These are phyloP conservation scores for Dorcus hopei DNA, from an alignment of 2,888 invertebrate genomes.

Conservation along the genomic window DNA sequence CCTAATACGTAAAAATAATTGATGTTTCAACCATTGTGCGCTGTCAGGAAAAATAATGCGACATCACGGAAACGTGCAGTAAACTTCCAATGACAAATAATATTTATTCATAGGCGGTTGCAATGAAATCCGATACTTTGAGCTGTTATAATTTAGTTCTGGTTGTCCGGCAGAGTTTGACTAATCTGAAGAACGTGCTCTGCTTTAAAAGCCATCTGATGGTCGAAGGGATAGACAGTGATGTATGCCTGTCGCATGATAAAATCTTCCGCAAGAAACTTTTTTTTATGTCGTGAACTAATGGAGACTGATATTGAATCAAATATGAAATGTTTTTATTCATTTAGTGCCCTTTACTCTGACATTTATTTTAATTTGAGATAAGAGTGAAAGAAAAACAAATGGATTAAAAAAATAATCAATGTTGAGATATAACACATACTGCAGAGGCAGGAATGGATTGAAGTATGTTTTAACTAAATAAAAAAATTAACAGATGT, in stretches of 20 bases:
- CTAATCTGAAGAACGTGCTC: constrained; percentile 39
- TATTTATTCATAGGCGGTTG: neutral
- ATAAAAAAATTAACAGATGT: no score
- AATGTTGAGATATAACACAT: no score
- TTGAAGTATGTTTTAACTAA: no score
- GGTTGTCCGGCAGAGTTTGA: constrained; percentile 38
- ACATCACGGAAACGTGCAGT: neutral
- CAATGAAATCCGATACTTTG: constrained; percentile 32
- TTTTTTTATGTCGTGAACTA: constrained; percentile 26
- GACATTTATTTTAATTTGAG: no score
- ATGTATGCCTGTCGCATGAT: constrained; percentile 40
- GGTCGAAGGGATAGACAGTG: constrained; percentile 36
- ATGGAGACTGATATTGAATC: constrained; percentile 12
- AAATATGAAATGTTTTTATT: constrained; percentile 12
- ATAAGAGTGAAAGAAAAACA: no score
- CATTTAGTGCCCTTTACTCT: no score
- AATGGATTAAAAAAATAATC: no score
- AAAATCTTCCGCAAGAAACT: constrained; percentile 38
- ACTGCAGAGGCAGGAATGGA: no score
- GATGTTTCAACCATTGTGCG: neutral
- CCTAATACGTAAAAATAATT: no score
- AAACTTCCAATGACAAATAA: constrained; percentile 1
- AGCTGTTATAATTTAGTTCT: constrained; percentile 39
- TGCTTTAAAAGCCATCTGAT: constrained; percentile 27
- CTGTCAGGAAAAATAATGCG: neutral